Evolutionary conservation across 2,888 invertebrate genomes (phyloP), one percentile per base, ranked within the genome.

Genomic region (Dugesia japonica): DNA sequence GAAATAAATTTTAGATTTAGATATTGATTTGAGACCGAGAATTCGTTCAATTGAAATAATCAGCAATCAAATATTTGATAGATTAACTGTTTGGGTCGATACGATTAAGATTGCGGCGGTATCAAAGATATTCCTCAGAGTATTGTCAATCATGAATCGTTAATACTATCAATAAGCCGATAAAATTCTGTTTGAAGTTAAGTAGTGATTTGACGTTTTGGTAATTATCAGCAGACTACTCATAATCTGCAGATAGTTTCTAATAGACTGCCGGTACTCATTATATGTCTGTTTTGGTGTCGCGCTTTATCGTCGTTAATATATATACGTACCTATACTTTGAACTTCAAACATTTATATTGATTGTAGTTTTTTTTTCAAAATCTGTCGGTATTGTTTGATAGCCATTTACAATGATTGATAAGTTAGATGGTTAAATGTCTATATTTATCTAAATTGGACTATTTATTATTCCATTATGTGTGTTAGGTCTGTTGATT

Each of bases 151-250:
- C 56, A 56, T 56, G 56, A 56, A 56, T 13, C 56, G 56, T 56
- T 56, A 56, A 56, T 56, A 56, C 56, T 56, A 56, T 56, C 56
- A 56, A n/a, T 56, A 56, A 56, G 56, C 56, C 56, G 56, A 56
- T 56, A 56, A 56, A 56, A 56, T 56, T 56, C n/a, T 56, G 56
- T 56, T 56, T 56, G 56, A 56, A 56, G 56, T 56, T 56, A 56
- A 56, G 56, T 56, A 56, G 56, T 56, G 56, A 56, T 56, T 56
- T 56, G 56, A 56, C 56, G 56, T 56, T 56, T 56, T 56, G 56
- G 56, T 56, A 56, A 56, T 56, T 56, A 56, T 56, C 56, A 56
- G 56, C 56, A n/a, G 56, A 20, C 56, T 56, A 56, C 56, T 56
- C 56, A 56, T 56, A 56, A 23, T 23, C 56, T 56, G n/a, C 23